Evolutionary conservation across 2,888 invertebrate genomes (phyloP).

Genomic region (Meliscaeva auricollis): DNA sequence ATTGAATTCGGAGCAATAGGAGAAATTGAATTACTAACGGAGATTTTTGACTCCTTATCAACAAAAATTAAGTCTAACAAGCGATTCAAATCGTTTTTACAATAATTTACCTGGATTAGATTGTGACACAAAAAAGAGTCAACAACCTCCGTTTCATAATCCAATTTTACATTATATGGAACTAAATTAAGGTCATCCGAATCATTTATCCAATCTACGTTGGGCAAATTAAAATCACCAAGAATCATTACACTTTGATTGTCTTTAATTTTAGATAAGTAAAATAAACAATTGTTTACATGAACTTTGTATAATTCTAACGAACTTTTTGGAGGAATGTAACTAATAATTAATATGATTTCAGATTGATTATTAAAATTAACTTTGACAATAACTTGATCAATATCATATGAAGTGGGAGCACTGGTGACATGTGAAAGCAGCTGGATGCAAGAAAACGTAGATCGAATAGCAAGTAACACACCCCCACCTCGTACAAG

Average conservation of each 20-base stretch:
- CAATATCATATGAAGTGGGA: neutral
- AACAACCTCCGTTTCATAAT: neutral
- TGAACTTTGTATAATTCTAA: neutral
- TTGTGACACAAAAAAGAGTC: neutral
- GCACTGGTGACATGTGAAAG: too few species aligned
- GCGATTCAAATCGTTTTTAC: too few species aligned
- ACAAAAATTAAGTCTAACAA: neutral
- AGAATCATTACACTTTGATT: neutral
- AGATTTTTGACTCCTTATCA: neutral
- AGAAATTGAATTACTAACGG: neutral
- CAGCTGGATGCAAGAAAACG: too few species aligned
- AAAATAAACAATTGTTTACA: neutral
- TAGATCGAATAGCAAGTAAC: too few species aligned
- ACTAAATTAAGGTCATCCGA: neutral
- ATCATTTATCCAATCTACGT: neutral
- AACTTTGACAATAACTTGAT: neutral
- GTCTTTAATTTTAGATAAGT: neutral
- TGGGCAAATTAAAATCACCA: neutral
- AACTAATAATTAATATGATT: neutral
- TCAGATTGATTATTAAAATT: neutral
- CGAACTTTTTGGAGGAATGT: neutral
- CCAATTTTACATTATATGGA: neutral
- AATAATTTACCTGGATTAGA: neutral
- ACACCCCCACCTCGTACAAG: too few species aligned
- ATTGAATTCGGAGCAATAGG: conserved; percentile 3